Evolutionary conservation across 2,797 vertebrate species (phyloP).

Genomic region (Peromyscus nudipes): DNA sequence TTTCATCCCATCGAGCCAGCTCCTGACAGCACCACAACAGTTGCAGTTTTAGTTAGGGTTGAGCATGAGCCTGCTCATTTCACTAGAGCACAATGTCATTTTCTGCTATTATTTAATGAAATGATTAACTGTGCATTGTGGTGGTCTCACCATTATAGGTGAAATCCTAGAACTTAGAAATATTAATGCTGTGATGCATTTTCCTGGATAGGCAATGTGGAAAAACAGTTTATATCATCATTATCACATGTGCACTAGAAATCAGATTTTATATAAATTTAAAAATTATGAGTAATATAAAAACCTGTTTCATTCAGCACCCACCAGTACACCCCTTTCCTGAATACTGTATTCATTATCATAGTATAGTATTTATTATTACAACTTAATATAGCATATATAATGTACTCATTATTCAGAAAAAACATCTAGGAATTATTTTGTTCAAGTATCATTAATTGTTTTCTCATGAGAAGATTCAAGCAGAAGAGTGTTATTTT

Average conservation of each 20-base stretch:
- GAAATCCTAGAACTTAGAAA: neutral
- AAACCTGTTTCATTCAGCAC: neutral
- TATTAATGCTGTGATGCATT: neutral
- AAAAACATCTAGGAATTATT: neutral
- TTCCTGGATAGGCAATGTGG: neutral
- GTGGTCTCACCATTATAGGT: neutral
- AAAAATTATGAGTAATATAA: neutral
- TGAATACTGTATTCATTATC: neutral
- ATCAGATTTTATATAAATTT: neutral
- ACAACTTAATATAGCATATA: neutral
- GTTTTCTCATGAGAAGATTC: neutral
- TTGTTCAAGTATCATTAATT: neutral
- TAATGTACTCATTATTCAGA: neutral
- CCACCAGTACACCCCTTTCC: neutral
- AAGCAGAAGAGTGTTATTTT: neutral
- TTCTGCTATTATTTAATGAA: slow-evolving; percentile 49
- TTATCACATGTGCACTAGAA: neutral
- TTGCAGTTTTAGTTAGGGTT: slow-evolving; percentile 18
- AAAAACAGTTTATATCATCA: neutral
- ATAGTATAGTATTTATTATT: no score
- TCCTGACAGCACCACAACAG: slow-evolving; percentile 37
- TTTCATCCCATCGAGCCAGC: slow-evolving; percentile 63
- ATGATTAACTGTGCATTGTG: neutral
- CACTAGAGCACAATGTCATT: neutral
- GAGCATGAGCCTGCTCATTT: slow-evolving; percentile 49